Conservation (phyloP, 1,140 invertebrate genomes). For the Drosophila busckii region DNA sequence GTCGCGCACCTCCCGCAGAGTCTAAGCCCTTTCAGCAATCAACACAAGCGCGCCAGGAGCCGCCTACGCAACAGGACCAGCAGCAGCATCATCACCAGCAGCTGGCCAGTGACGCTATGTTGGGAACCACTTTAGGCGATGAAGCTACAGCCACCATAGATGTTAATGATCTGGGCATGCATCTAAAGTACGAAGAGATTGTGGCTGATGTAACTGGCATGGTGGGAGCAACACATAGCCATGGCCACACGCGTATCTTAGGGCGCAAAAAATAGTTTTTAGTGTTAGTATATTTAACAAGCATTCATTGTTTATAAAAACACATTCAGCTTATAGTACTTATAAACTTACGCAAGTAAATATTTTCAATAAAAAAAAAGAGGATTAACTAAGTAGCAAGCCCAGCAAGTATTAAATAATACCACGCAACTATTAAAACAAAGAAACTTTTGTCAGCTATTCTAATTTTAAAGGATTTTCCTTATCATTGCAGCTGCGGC, state of each 20-base stretch:
- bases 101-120: slow-evolving; percentile 49
- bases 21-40: slow-evolving; percentile 1
- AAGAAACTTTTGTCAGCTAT: slow-evolving; percentile 18
- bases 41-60: slow-evolving; percentile 5
- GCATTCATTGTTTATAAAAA: slow-evolving; percentile 14
- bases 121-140: slow-evolving; percentile 45
- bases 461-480: background rate
- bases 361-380: slow-evolving; percentile 35
- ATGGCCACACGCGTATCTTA: slow-evolving; percentile 33
- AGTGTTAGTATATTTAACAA: slow-evolving; percentile 15
- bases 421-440: no score
- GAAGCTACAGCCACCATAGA: slow-evolving; percentile 60
- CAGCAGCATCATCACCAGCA: slow-evolving; percentile 32
- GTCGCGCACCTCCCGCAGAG: slow-evolving; percentile 44
- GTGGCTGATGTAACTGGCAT: slow-evolving; percentile 72
- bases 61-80: slow-evolving; percentile 34
- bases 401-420: no score
- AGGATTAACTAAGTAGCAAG: no score
- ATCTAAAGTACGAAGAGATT: slow-evolving; percentile 76
- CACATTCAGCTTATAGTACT: slow-evolving; percentile 34
- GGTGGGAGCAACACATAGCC: slow-evolving; percentile 21
- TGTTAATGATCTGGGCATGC: slow-evolving; percentile 65
- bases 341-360: slow-evolving; percentile 15
- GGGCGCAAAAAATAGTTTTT: slow-evolving; percentile 36
- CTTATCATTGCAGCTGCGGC: slow-evolving; percentile 30